These are phyloP conservation scores for Lagopus muta DNA, from an alignment of 2,113 vertebrate species.

Conservation along the genomic window DNA sequence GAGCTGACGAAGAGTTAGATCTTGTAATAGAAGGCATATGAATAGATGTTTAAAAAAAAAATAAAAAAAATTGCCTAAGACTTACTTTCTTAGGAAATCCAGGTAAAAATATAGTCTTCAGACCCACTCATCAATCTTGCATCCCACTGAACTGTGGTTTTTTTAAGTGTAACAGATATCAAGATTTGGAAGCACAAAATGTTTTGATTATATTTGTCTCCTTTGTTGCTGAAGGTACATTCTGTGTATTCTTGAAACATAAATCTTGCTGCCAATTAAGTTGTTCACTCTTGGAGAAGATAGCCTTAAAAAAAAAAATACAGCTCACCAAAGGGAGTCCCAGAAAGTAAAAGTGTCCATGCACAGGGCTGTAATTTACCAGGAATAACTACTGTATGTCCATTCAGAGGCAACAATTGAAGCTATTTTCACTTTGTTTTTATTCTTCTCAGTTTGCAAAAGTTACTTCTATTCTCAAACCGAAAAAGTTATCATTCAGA, in stretches of 20 bases:
- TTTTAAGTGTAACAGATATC: neutral
- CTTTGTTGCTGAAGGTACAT: neutral
- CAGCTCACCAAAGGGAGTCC: neutral
- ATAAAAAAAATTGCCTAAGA: neutral
- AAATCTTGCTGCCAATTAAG: conserved; percentile 18
- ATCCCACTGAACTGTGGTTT: neutral
- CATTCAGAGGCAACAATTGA: neutral
- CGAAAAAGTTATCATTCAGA: neutral
- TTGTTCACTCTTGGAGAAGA: neutral
- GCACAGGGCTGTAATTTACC: neutral
- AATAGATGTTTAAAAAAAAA: neutral
- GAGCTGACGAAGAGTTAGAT: neutral
- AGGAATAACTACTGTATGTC: neutral
- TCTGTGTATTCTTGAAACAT: neutral
- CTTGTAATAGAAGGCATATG: neutral
- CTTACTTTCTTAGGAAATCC: neutral
- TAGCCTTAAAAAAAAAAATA: neutral
- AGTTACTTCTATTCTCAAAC: conserved; percentile 16
- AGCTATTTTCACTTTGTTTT: neutral
- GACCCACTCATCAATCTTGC: neutral
- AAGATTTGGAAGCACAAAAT: neutral
- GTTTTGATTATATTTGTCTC: conserved; percentile 21
- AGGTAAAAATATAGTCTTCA: neutral
- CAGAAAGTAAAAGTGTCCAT: neutral
- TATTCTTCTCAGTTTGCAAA: neutral